Conservation (phyloP, 2,113 vertebrate genomes). For the Chaenogobius annularis region DNA sequence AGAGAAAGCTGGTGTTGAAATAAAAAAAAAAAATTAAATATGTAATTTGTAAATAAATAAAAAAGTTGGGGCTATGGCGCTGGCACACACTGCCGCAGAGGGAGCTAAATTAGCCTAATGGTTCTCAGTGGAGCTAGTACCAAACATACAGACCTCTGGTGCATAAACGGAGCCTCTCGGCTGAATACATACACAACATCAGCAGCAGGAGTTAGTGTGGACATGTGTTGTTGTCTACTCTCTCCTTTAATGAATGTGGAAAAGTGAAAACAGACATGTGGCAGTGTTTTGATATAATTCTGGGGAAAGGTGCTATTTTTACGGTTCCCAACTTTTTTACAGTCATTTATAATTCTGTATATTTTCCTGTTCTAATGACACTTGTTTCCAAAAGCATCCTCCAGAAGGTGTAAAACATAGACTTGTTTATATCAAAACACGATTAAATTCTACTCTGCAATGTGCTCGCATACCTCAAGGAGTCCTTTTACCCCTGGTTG, state of each 20-base stretch:
- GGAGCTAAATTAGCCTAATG: conserved; percentile 55
- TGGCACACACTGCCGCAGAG: conserved; percentile 7
- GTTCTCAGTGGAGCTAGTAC: conserved; percentile 49
- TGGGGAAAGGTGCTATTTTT: not conserved
- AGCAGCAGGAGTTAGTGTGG: conserved; percentile 44
- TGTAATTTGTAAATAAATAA: no score
- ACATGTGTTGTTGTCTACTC: conserved; percentile 29
- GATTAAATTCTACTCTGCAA: no score
- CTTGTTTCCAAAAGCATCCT: no score
- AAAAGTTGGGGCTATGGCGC: conserved; percentile 52
- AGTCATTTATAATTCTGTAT: no score
- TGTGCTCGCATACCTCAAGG: no score
- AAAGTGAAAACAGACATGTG: conserved; percentile 23
- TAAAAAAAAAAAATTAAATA: no score
- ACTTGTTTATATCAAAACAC: no score
- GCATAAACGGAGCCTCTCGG: conserved; percentile 32
- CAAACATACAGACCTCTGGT: conserved; percentile 50
- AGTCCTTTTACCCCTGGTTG: no score
- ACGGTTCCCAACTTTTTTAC: not conserved
- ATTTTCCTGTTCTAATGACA: no score
- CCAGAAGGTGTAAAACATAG: no score
- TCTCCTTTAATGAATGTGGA: conserved; percentile 26
- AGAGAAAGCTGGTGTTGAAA: conserved; percentile 25
- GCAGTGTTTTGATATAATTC: conserved; percentile 6
- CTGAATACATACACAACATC: conserved; percentile 66